Conservation (phyloP, 2,888 invertebrate genomes). For the Anoplius nigerrimus region DNA sequence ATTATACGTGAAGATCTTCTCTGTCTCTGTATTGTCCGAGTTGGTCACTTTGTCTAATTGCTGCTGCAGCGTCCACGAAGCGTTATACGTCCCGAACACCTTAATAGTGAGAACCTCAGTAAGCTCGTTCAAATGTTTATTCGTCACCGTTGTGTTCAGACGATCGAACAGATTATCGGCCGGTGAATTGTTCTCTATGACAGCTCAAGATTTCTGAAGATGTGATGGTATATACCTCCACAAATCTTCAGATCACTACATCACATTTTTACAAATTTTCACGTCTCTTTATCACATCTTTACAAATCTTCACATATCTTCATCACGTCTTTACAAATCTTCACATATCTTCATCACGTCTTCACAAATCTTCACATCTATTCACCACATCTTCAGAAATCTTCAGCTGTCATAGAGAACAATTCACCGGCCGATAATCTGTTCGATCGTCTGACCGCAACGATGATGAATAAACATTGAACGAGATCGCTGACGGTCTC, state of each 20-base stretch:
- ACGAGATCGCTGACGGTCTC: constrained; percentile 96
- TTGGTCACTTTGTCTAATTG: constrained; percentile 96
- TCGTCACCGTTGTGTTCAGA: constrained; percentile 95
- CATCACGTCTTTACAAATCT: too few relatives aligned
- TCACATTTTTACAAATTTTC: too few relatives aligned
- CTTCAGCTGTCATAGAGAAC: constrained; percentile 96
- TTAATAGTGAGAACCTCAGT: constrained; percentile 99
- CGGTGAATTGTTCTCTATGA: constrained; percentile 96
- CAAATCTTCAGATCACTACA: too few relatives aligned
- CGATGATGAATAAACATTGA: constrained; percentile 97
- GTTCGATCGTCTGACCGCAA: constrained; percentile 97
- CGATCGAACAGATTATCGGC: constrained; percentile 99
- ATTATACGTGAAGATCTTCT: constrained; percentile 96
- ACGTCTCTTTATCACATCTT: too few relatives aligned
- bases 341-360: too few relatives aligned
- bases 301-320: too few relatives aligned
- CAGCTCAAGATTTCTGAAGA: constrained; percentile 97
- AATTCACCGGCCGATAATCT: constrained; percentile 96
- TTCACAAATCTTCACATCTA: too few relatives aligned
- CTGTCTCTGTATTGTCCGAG: constrained; percentile 84
- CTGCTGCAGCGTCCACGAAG: constrained; percentile 97
- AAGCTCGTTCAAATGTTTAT: constrained; percentile 97
- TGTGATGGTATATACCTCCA: too few relatives aligned
- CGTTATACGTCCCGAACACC: constrained; percentile 99
- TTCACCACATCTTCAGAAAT: too few relatives aligned